Evolutionary conservation across 2,113 vertebrate species (phyloP).

Genomic region (Phaetusa simplex): DNA sequence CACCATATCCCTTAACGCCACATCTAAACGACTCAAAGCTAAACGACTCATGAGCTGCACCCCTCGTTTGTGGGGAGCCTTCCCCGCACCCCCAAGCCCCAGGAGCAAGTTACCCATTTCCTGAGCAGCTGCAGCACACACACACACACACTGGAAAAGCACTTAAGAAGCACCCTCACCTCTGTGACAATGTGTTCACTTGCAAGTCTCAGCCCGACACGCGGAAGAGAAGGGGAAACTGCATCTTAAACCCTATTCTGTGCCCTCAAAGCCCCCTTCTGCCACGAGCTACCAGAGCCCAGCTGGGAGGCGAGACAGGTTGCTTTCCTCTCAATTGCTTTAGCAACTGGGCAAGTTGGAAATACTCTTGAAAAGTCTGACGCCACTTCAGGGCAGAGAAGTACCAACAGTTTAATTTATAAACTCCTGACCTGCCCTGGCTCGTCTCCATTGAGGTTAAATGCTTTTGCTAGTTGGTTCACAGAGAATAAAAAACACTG

Average conservation of each 20-base stretch:
- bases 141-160: background rate
- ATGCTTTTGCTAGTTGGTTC: background rate
- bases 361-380: background rate
- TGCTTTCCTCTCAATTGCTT: background rate
- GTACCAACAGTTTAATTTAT: background rate
- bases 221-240: background rate
- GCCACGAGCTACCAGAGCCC: background rate
- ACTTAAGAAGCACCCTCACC: background rate
- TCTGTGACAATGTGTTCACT: background rate
- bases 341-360: background rate
- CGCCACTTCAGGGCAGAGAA: background rate
- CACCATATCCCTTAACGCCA: no score
- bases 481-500: background rate
- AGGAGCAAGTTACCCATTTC: background rate
- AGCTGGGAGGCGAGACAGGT: background rate
- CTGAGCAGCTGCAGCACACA: background rate
- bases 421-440: background rate
- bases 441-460: background rate
- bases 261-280: background rate
- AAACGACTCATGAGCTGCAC: background rate
- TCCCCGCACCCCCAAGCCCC: no score
- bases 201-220: fast-evolving
- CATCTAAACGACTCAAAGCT: no score
- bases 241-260: background rate
- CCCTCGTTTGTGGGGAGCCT: fast-evolving